Percentiles rank a stretch among this genome's conserved stretches.
These are phyloP conservation scores for Drosophila borealis DNA, from an alignment of 2,888 invertebrate genomes.

Conservation along the genomic window DNA sequence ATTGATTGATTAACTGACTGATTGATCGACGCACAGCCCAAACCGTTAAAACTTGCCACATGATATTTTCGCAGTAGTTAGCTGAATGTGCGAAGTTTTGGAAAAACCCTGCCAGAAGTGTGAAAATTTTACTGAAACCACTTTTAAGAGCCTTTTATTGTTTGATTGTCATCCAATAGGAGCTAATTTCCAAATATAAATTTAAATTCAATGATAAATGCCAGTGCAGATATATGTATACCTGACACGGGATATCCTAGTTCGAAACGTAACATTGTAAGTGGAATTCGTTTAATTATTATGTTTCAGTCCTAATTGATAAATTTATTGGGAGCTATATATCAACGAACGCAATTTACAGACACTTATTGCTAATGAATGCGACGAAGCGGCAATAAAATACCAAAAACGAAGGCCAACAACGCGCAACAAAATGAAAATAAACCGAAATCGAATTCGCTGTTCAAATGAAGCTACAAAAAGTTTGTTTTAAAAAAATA, in stretches of 20 bases:
- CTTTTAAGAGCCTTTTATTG: too few species aligned
- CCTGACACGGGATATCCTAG: background rate
- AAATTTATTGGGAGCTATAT: background rate
- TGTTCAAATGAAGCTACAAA: slow-evolving; percentile 30
- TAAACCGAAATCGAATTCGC: slow-evolving; percentile 30
- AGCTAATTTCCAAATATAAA: background rate
- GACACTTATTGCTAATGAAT: slow-evolving; percentile 61
- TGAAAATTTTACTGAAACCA: too few species aligned
- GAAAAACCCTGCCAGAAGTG: too few species aligned
- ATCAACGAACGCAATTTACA: slow-evolving; percentile 27
- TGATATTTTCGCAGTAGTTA: too few species aligned
- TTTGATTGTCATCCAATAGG: too few species aligned
- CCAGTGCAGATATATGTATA: background rate
- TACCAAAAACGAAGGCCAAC: slow-evolving; percentile 10
- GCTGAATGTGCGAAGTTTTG: too few species aligned
- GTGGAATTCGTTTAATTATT: slow-evolving; percentile 8
- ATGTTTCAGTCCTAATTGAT: slow-evolving; percentile 1
- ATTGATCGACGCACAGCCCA: background rate
- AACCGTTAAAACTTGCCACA: background rate
- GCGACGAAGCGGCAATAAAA: slow-evolving; percentile 36
- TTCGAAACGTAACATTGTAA: background rate
- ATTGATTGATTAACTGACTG: background rate
- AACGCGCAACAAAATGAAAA: slow-evolving; percentile 9
- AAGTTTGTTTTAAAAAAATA: background rate
- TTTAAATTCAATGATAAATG: background rate